These are phyloP conservation scores for Drosophila lacertosa DNA, from an alignment of 1,140 invertebrate species.

Conservation along the genomic window DNA sequence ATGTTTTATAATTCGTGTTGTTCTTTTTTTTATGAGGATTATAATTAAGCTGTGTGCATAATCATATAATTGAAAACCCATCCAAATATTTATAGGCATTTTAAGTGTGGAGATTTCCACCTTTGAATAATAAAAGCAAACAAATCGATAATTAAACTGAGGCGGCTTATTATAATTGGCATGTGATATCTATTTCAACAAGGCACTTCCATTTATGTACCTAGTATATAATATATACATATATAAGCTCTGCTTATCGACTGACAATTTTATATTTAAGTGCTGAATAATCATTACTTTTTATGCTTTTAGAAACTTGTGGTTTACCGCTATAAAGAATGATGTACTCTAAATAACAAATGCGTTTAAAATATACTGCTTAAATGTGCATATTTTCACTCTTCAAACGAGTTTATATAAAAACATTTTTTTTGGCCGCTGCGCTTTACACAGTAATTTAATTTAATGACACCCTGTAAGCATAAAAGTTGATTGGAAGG, in stretches of 20 bases:
- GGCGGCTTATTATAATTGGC: background rate
- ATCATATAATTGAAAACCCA: conserved; percentile 6
- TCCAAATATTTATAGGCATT: conserved; percentile 13
- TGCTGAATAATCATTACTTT: background rate
- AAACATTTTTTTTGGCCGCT: background rate
- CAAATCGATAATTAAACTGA: conserved; percentile 3
- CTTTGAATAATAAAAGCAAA: background rate
- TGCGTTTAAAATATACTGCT: background rate
- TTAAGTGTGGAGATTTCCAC: background rate
- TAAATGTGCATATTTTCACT: conserved; percentile 2
- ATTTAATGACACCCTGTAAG: conserved; percentile 4
- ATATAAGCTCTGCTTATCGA: background rate
- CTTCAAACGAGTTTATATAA: background rate
- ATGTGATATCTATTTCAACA: background rate
- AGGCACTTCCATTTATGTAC: too few species aligned
- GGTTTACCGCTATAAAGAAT: conserved; percentile 17
- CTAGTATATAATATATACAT: background rate
- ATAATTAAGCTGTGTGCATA: conserved; percentile 18
- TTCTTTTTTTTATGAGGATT: conserved; percentile 8
- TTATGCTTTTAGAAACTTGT: background rate
- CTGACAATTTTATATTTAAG: background rate
- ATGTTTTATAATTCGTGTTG: conserved; percentile 6
- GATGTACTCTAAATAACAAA: conserved; percentile 5
- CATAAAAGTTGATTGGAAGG: background rate
- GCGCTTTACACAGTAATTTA: background rate